phyloP scores from a whole-genome alignment of 2,797 vertebrate genomes.

The Echiichthys vipera region DNA sequence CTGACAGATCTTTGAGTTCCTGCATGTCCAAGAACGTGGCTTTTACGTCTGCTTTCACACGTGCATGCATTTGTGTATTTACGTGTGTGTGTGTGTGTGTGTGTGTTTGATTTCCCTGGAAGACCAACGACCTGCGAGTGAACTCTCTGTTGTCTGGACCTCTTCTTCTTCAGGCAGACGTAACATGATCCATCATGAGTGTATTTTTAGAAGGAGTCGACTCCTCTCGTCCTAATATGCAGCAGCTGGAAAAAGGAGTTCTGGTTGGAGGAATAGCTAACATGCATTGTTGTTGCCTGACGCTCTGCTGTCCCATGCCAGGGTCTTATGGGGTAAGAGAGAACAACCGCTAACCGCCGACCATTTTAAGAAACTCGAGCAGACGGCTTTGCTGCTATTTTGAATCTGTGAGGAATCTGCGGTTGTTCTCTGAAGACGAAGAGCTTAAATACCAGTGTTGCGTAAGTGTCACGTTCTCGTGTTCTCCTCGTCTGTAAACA shows the following conservation, averaged over 20 bases:
- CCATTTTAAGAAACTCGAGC: slow-evolving; percentile 28
- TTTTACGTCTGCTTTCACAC: too few species aligned
- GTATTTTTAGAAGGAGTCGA: slow-evolving; percentile 92
- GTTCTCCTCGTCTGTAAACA: slow-evolving; percentile 17
- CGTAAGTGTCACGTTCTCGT: slow-evolving; percentile 8
- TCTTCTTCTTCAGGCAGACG: slow-evolving; percentile 81
- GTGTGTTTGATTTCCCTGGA: slow-evolving; percentile 78
- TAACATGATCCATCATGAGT: slow-evolving; percentile 60
- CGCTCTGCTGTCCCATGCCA: slow-evolving; percentile 36
- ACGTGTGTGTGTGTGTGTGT: not conserved
- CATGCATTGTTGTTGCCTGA: slow-evolving; percentile 61
- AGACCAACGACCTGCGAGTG: slow-evolving; percentile 86
- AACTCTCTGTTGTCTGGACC: slow-evolving; percentile 87
- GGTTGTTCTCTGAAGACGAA: slow-evolving; percentile 23
- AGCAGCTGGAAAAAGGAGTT: slow-evolving; percentile 69
- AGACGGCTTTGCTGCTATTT: slow-evolving; percentile 43
- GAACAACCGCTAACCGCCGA: slow-evolving; percentile 36
- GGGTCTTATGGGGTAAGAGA: slow-evolving; percentile 57
- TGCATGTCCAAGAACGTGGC: not conserved
- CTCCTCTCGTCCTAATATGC: slow-evolving; percentile 81
- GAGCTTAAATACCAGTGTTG: slow-evolving; percentile 22
- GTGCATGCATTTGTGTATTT: not conserved
- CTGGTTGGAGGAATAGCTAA: slow-evolving; percentile 40
- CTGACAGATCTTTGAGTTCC: not conserved
- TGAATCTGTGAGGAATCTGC: slow-evolving; percentile 39